Base-by-base conservation (phyloP, 2,113 vertebrate genomes). In the Conger conger region DNA sequence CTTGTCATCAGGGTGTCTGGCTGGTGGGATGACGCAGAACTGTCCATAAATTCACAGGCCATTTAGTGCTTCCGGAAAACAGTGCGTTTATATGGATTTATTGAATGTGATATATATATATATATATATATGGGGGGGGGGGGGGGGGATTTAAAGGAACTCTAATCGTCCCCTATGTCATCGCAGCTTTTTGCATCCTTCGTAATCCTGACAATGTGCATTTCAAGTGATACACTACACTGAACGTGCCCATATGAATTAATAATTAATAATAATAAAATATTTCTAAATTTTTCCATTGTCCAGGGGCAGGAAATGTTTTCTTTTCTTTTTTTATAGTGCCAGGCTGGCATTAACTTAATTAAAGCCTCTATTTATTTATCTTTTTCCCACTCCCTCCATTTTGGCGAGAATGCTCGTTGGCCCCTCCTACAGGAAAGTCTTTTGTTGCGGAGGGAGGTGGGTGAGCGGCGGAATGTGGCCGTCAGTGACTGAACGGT, bases 341-440 rank as follows among this genome's bases (percentile, higher is more conserved):
- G n/a, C n/a, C n/a, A n/a, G n/a, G n/a, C n/a, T n/a, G n/a, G n/a
- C n/a, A n/a, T n/a, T n/a, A n/a, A n/a, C n/a, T n/a, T 2, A 57
- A 20, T 6, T 5, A 20, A 20, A 15, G 16, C 4, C 16, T 15
- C 13, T 57, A 11, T 57, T 2, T 42, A 9, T 82, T 83, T 68
- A n/a, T 73, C 40, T 79, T 80, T 33, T 38, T 35, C 50, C n/a
- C 5, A 40, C 33, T 30, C 16, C 40, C 37, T 20, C 9, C 30
- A 23, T 76, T 54, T 50, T 50, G 45, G 11, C 1, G 0, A 50
- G 45, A 50, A 50, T 83, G 82, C 36, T 77, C 30, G 45, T 27
- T 18, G 63, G 63, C 18, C 45, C 30, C 36, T 83, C 68, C 68
- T 54, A 33, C 68, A 83, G 82, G 82, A 83, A 60, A 20, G 15